Evolutionary conservation across 2,888 invertebrate genomes (phyloP).

Genomic region (Morinoia aosen): DNA sequence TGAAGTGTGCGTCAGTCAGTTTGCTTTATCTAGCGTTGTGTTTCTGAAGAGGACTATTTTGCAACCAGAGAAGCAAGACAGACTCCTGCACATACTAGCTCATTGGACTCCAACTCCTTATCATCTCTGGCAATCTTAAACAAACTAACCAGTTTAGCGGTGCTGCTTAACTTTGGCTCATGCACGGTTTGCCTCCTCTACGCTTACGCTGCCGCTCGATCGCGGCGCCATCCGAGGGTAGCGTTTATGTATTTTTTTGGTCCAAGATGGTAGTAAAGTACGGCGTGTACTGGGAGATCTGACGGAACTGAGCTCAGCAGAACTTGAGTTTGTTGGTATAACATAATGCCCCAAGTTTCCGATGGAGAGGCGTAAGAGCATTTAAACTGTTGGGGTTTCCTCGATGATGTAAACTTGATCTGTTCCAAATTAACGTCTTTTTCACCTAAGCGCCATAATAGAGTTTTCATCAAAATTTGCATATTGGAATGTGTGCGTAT

Average conservation of each 20-base stretch:
- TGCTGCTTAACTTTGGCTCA: conserved; percentile 2
- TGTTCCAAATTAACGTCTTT: too few relatives aligned
- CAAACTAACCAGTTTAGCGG: conserved; percentile 50
- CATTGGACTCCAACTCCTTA: conserved; percentile 39
- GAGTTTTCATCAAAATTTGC: too few relatives aligned
- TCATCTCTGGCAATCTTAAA: conserved; percentile 43
- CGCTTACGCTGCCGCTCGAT: not conserved
- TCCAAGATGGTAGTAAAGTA: not conserved
- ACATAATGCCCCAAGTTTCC: not conserved
- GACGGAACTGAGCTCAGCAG: not conserved
- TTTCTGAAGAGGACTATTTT: conserved; percentile 16
- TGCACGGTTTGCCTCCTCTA: not conserved
- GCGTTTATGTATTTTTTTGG: not conserved
- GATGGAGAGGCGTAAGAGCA: not conserved
- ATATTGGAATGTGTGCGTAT: not conserved
- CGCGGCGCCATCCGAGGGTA: not conserved
- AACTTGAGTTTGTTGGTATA: not conserved
- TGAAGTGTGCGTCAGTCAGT: not conserved
- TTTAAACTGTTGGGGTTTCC: not conserved
- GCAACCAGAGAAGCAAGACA: conserved; percentile 38
- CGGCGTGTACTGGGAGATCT: not conserved
- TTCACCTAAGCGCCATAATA: too few relatives aligned
- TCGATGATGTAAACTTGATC: too few relatives aligned
- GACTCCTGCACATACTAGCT: conserved; percentile 31
- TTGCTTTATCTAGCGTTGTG: conserved; percentile 10